Base-by-base conservation (phyloP, 2,797 vertebrate species). In the Clamator glandarius region DNA sequence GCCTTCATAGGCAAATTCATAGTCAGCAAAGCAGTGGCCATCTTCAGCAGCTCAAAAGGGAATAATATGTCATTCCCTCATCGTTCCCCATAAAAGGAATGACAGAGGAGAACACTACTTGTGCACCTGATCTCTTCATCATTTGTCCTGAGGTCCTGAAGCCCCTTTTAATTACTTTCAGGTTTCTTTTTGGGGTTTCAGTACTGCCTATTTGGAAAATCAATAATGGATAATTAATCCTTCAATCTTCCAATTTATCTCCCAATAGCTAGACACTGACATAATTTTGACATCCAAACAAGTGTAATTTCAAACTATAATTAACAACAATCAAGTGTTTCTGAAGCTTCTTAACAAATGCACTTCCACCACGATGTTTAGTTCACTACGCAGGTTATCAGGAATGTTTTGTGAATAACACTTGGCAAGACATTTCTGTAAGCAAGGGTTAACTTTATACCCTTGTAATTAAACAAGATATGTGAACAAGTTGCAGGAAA, bases 391-490 rank as follows among this genome's bases (percentile, higher is more conserved):
- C 8, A 48, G 51, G 24, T 86, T 91, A 88, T 51, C 29, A 64
- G 52, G 52, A 66, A 61, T 12, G 29, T 82, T 62, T 84, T 63
- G 35, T 33, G 35, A 72, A 55, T 66, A 88, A 80, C 66, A 87
- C n/a, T 50, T 82, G 57, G 68, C 76, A 91, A 92, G 61, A 78
- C 50, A 73, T n/a, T 35, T 62, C 62, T 51, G 69, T 82, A 91
- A 92, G 64, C 58, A 92, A 58, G 33, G 51, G 29, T 61, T 92
- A 89, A 82, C 44, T 80, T 94, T n/a, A 66, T 35, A 82, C 72
- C 28, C 21, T 69, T n/a, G 8, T 39, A n/a, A 75, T 54, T 36
- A 83, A 35, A 64, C 15, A 8, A 61, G 42, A 64, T 12, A 44
- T 68, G 70, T 42, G 82, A 96, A 89, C 1, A 18, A 44, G 42